Percentiles rank a stretch among this genome's conserved stretches.
Conservation (phyloP, 2,113 vertebrate genomes). For the Carlito syrichta region DNA sequence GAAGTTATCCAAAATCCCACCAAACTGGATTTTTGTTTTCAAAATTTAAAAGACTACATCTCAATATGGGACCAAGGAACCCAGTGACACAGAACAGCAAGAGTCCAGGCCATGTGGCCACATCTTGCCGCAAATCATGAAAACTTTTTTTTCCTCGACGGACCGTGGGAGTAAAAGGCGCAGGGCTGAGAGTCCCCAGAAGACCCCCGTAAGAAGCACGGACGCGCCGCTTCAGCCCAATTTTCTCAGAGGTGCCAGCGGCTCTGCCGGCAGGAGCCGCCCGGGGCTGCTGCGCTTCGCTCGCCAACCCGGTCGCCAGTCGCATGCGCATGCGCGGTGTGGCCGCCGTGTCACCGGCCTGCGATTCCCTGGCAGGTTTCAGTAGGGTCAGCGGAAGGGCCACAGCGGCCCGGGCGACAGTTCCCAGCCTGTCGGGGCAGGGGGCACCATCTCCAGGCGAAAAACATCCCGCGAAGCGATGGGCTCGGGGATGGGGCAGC, state of each 20-base stretch:
- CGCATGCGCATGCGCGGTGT: slow-evolving; percentile 10
- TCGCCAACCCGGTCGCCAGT: background rate
- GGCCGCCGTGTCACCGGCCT: background rate
- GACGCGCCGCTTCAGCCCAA: background rate
- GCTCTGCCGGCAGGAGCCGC: rapidly evolving
- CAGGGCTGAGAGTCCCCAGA: background rate
- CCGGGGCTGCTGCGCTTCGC: background rate
- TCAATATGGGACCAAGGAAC: background rate
- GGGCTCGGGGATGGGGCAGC: background rate
- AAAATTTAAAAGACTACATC: background rate
- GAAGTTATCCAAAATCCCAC: background rate
- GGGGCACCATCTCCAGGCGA: background rate
- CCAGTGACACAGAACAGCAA: background rate
- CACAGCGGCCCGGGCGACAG: rapidly evolving
- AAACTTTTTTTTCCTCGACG: no score
- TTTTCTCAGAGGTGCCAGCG: background rate
- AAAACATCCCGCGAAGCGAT: background rate
- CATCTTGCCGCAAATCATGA: background rate
- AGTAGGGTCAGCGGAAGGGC: background rate
- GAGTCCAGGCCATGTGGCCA: background rate
- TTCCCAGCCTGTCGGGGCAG: background rate
- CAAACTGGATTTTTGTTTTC: background rate
- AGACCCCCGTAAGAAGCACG: background rate
- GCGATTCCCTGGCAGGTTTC: background rate
- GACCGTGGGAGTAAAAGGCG: background rate